phyloP scores from a whole-genome alignment of 23 tunicate species.

The Trididemnum clinides region DNA sequence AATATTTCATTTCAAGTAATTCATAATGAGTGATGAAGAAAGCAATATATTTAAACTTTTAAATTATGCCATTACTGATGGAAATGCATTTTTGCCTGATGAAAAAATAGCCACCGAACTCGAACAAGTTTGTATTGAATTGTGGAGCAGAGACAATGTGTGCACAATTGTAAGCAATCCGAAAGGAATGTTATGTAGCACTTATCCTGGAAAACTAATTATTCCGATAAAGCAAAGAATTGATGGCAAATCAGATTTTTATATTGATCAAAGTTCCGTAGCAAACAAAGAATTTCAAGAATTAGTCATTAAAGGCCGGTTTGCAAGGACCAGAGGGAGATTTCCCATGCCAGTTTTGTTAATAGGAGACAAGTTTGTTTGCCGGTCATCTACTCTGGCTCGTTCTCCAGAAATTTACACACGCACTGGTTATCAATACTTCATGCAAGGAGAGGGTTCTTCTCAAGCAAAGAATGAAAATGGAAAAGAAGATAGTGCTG shows the following conservation, averaged over 20 bases:
- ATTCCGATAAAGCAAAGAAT: slow-evolving; percentile 58
- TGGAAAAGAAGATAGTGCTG: neutral
- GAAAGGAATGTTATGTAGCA: slow-evolving; percentile 68
- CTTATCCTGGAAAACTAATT: slow-evolving; percentile 72
- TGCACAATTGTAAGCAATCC: slow-evolving; percentile 64
- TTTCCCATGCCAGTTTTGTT: slow-evolving; percentile 87
- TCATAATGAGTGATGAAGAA: slow-evolving; percentile 26
- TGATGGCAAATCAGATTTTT: neutral
- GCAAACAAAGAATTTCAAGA: slow-evolving; percentile 28
- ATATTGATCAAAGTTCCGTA: neutral
- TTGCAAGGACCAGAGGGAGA: slow-evolving; percentile 85
- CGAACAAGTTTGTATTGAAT: slow-evolving; percentile 50
- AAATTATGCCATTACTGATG: slow-evolving; percentile 40
- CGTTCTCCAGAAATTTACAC: slow-evolving; percentile 85
- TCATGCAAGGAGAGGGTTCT: slow-evolving; percentile 20
- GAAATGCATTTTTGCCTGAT: slow-evolving; percentile 36
- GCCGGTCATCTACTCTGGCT: slow-evolving; percentile 90
- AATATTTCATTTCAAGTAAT: too few relatives aligned
- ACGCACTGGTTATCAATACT: slow-evolving; percentile 41
- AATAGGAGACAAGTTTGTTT: slow-evolving; percentile 65
- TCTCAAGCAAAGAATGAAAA: neutral
- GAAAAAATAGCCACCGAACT: slow-evolving; percentile 50
- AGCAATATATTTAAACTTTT: slow-evolving; percentile 54
- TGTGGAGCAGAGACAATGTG: slow-evolving; percentile 63
- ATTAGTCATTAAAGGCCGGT: slow-evolving; percentile 51